Evolutionary conservation across 2,797 vertebrate species (phyloP).

Genomic region (Ispidina picta): DNA sequence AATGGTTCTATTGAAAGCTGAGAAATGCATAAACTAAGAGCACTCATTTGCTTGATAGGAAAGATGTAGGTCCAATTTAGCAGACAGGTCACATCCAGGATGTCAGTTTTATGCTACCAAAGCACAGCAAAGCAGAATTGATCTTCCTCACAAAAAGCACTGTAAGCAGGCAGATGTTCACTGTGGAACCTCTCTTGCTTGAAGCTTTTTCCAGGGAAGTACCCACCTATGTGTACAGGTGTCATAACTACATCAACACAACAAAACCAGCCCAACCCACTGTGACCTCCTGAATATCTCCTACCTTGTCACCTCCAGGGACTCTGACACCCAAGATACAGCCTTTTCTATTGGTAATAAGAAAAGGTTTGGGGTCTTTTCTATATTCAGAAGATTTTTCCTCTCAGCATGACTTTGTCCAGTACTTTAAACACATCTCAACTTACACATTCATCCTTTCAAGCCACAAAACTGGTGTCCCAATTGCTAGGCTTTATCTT

Average conservation of each 20-base stretch:
- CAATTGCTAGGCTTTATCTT: not conserved
- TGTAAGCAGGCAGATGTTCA: not conserved
- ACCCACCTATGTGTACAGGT: not conserved
- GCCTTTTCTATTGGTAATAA: not conserved
- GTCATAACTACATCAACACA: not conserved
- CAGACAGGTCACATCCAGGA: not conserved
- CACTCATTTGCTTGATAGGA: not conserved
- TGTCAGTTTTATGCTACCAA: conserved; percentile 33
- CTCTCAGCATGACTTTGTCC: not conserved
- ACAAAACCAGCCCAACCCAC: not conserved
- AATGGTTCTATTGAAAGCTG: not conserved
- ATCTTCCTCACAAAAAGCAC: conserved; percentile 30
- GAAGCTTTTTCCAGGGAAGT: conserved; percentile 7
- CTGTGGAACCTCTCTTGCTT: not conserved
- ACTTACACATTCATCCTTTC: conserved; percentile 13
- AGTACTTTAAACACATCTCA: not conserved
- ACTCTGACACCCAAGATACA: not conserved
- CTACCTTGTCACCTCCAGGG: not conserved
- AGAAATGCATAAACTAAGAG: not conserved
- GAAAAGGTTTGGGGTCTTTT: not conserved
- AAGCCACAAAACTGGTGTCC: not conserved
- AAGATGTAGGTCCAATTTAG: not conserved
- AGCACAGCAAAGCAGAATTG: conserved; percentile 6
- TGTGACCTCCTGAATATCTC: not conserved
- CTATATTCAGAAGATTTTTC: not conserved